A percentile compares a stretch with the other conserved stretches of the same genome.
Conservation (phyloP, 2,113 vertebrate species). For the Apodemus speciosus region DNA sequence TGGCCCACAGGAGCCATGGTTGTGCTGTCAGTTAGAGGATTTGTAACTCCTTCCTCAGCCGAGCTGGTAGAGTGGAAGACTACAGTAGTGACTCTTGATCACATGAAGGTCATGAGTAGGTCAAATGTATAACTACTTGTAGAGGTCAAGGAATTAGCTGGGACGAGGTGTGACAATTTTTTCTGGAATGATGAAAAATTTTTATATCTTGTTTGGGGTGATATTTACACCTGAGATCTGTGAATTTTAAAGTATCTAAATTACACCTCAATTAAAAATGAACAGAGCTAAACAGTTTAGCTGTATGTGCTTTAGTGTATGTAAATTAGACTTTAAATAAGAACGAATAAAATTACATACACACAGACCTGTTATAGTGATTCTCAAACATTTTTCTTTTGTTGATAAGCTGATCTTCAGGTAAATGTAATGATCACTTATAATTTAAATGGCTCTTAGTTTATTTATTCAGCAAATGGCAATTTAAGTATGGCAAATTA, state of each 20-base stretch:
- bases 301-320: conserved; percentile 57
- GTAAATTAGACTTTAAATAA: conserved; percentile 68
- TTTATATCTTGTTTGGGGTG: conserved; percentile 30
- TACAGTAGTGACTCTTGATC: background rate
- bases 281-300: conserved; percentile 54
- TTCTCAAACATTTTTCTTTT: conserved; percentile 39
- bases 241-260: conserved; percentile 68
- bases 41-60: background rate
- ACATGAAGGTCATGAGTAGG: background rate
- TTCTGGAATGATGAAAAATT: conserved; percentile 12
- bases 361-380: conserved; percentile 43
- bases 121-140: background rate
- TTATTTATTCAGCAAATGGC: conserved; percentile 42
- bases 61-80: background rate
- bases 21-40: background rate
- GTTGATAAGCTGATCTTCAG: conserved; percentile 25
- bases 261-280: conserved; percentile 65
- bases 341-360: conserved; percentile 61
- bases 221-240: conserved; percentile 6
- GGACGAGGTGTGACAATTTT: background rate
- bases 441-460: conserved; percentile 51
- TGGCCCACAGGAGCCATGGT: background rate
- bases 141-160: conserved; percentile 31
- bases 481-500: conserved; percentile 31
- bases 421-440: conserved; percentile 18